Conservation (phyloP, 1,140 invertebrate species). For the Micrasema minimum region DNA sequence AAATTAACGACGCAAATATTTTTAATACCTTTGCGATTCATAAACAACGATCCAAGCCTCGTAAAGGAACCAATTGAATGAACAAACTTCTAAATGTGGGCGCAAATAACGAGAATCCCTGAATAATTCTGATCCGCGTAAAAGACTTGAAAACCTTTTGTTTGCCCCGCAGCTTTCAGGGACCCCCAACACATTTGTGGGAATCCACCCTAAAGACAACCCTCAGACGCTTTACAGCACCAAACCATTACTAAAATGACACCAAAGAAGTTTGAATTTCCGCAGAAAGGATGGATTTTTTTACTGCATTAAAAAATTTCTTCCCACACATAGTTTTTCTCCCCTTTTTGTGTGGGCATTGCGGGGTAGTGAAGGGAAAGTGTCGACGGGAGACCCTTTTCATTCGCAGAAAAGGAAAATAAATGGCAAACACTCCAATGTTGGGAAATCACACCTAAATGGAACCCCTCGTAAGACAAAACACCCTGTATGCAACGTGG, state of each 20-base stretch:
- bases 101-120: conserved; percentile 3
- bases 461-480: conserved; percentile 6
- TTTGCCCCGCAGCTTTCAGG: conserved; percentile 25
- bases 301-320: too few relatives aligned
- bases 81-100: conserved; percentile 3
- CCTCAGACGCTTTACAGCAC: conserved; percentile 11
- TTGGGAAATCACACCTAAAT: conserved; percentile 16
- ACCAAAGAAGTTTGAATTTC: background rate
- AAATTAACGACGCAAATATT: background rate
- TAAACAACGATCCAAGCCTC: too few relatives aligned
- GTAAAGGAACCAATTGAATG: conserved; percentile 8
- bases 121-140: conserved; percentile 22
- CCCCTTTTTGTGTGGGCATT: background rate
- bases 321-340: too few relatives aligned
- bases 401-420: conserved; percentile 35
- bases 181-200: conserved; percentile 29
- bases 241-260: conserved; percentile 1
- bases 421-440: conserved; percentile 46
- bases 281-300: background rate
- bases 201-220: conserved; percentile 17
- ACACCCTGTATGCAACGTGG: background rate
- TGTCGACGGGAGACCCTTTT: conserved; percentile 40
- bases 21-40: background rate
- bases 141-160: conserved; percentile 35
- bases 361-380: conserved; percentile 21